Evolutionary conservation across 2,113 vertebrate species (phyloP), one percentile per base, ranked within the genome.

Genomic region (Pseudorasbora parva): DNA sequence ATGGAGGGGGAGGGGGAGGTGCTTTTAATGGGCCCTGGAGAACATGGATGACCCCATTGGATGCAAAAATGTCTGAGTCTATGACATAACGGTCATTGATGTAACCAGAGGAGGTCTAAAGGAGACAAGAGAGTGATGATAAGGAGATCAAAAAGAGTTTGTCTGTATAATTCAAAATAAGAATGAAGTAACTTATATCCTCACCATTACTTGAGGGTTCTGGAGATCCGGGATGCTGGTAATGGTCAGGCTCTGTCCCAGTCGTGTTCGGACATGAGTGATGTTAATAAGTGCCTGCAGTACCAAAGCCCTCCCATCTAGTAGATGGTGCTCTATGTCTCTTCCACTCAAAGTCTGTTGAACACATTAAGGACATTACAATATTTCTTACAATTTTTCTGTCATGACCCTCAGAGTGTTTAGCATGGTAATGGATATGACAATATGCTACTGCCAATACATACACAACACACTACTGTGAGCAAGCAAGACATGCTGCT

Each of bases 41-140:
- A 2, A 97, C 79, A 2, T 99, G 97, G 84, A 99, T 96, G 84
- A 99, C 90, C 45, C 97, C 98, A 0, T 99, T 99, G 81, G 96
- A 95, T 68, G 97, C 95, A 10, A 93, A 81, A 83, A 98, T 93
- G 89, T 99, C 95, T 33, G 96, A 94, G 64, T 93, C 89, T 0
- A 94, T 88, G 86, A 99, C 93, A 49, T 95, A 93, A 68, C 94
- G 96, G 80, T 94, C 84, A 9, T 96, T 95, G 41, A 99, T 95
- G 2, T 96, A 97, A 72, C 93, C 90, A 43, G 91, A 95, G 27
- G 94, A 78, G 0, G 83, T 84, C 92, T 95, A 59, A 47, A 37
- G 71, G 4, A 1, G 74, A 64, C 17, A 54, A 27, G 33, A 66
- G 25, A 19, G 25, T 69, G 8, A 75, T 5, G 11, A 59, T 15